phyloP scores from a whole-genome alignment of 2,888 invertebrate species.

The Microchrysa polita region DNA sequence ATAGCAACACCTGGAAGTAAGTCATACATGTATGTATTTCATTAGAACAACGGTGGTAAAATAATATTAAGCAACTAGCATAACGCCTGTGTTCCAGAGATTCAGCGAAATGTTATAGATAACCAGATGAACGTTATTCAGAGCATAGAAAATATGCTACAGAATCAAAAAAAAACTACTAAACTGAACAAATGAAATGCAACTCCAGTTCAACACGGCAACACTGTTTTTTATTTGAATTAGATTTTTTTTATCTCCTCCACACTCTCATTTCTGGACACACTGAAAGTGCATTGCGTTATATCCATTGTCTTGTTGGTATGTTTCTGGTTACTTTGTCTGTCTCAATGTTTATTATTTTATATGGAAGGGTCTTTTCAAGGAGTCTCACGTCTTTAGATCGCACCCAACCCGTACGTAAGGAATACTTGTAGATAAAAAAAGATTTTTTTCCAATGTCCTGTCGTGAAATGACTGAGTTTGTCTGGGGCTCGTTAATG shows the following conservation, averaged over 20 bases:
- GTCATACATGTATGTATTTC: no score
- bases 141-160: no score
- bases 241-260: neutral
- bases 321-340: conserved; percentile 42
- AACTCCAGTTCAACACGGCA: no score
- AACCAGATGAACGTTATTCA: no score
- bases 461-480: conserved; percentile 7
- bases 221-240: neutral
- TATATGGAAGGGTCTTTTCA: neutral
- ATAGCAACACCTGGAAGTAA: no score
- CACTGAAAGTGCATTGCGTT: conserved; percentile 6
- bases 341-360: conserved; percentile 28
- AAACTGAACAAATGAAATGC: no score
- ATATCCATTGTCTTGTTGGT: conserved; percentile 25
- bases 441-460: conserved; percentile 34
- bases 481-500: conserved; percentile 12
- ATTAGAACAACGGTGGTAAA: no score
- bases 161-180: no score
- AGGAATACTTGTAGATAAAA: neutral
- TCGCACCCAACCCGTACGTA: conserved; percentile 1
- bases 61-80: no score
- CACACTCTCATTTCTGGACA: neutral
- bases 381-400: neutral
- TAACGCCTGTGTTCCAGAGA: no score
- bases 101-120: no score